phyloP scores from a whole-genome alignment of 2,113 vertebrate genomes.

The Dipodomys ordii region DNA sequence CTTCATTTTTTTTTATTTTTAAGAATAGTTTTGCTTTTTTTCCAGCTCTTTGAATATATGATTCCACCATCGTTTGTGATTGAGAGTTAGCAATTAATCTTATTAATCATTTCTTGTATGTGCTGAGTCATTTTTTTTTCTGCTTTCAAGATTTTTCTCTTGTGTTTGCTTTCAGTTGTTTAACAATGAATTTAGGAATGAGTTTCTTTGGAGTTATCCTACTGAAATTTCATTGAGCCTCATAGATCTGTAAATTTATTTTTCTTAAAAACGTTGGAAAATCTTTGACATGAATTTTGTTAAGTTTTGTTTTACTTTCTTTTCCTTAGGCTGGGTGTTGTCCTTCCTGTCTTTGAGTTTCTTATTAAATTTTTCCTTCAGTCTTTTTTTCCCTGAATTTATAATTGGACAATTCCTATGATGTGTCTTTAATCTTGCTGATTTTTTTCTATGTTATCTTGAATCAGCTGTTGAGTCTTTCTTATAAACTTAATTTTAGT shows the following conservation, averaged over 20 bases:
- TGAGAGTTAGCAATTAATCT: not conserved
- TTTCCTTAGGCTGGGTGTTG: not conserved
- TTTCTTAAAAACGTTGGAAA: constrained; percentile 26
- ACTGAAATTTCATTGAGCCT: not conserved
- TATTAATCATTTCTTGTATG: constrained; percentile 8
- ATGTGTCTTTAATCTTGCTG: constrained; percentile 8
- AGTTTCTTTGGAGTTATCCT: constrained; percentile 22
- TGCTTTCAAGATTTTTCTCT: not conserved
- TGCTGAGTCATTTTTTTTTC: constrained; percentile 29
- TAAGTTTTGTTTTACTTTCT: constrained; percentile 4
- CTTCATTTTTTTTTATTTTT: not conserved
- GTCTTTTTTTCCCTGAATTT: not conserved
- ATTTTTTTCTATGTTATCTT: not conserved
- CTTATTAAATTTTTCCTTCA: not conserved
- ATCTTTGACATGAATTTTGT: constrained; percentile 14
- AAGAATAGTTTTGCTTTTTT: constrained; percentile 27
- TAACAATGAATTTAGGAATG: not conserved
- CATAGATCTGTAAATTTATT: constrained; percentile 26
- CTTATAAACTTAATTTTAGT: constrained; percentile 27
- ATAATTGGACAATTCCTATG: constrained; percentile 29
- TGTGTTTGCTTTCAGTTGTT: constrained; percentile 42
- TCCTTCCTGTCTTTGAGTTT: not conserved
- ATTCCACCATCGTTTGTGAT: constrained; percentile 7
- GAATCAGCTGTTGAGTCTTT: not conserved
- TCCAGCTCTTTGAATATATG: not conserved